phyloP scores from a whole-genome alignment of 2,113 vertebrate species.

The Cyanoliseus patagonus region DNA sequence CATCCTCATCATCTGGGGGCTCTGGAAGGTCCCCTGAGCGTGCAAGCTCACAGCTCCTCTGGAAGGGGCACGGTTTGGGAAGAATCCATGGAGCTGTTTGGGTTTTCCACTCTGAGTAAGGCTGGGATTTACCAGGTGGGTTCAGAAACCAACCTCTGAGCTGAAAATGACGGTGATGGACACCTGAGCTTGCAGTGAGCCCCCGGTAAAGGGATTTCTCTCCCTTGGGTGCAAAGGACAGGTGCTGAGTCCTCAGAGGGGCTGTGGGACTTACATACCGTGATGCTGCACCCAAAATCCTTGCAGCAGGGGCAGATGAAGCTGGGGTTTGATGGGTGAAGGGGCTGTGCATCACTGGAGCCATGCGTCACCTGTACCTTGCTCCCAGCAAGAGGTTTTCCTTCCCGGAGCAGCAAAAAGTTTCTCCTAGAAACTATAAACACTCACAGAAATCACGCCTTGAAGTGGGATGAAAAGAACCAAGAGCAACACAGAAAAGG shows the following conservation, averaged over 20 bases:
- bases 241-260: not conserved
- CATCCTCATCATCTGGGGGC: accelerated
- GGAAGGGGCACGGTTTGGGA: not conserved
- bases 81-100: not conserved
- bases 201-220: not conserved
- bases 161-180: not conserved
- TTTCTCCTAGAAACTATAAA: not conserved
- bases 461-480: not conserved
- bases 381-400: not conserved
- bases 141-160: not conserved
- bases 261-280: accelerated
- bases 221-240: not conserved
- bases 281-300: not conserved
- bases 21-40: not conserved
- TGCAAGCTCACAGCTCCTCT: accelerated
- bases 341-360: accelerated
- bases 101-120: not conserved
- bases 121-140: not conserved
- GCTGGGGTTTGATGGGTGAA: not conserved
- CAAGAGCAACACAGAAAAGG: not conserved
- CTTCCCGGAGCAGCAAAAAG: not conserved
- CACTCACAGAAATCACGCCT: not conserved
- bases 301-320: not conserved
- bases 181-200: not conserved
- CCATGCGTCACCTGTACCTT: accelerated